Evolutionary conservation across 2,888 invertebrate species (phyloP).

Genomic region (Strigamia crassipes): DNA sequence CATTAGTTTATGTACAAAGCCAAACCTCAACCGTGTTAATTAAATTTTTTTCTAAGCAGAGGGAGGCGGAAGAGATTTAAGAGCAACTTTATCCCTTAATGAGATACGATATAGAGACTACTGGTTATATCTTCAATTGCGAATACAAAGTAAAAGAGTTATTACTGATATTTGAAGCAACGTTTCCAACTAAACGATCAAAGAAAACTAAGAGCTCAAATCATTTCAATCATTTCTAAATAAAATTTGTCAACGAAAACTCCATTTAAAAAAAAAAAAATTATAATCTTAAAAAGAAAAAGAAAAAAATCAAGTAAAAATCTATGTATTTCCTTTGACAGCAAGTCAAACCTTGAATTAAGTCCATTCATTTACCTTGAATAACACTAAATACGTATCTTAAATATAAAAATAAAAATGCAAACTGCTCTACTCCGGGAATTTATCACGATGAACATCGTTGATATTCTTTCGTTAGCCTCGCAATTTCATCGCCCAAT

Average conservation of each 20-base stretch:
- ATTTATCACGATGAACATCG: background rate
- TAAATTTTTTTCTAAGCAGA: background rate
- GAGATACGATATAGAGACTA: constrained; percentile 1
- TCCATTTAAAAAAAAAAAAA: too few species aligned
- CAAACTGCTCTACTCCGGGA: background rate
- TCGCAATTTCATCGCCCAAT: constrained; percentile 76
- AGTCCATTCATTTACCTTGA: background rate
- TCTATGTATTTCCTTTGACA: background rate
- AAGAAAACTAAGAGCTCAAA: too few species aligned
- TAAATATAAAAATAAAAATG: constrained; percentile 6
- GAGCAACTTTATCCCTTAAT: background rate
- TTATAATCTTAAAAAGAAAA: too few species aligned
- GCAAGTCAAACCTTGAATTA: too few species aligned
- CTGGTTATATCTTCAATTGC: background rate
- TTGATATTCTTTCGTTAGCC: constrained; percentile 53
- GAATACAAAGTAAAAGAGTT: background rate
- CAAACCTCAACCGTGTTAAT: background rate
- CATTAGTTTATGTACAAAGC: background rate
- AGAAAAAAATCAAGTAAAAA: background rate
- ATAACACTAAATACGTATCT: background rate
- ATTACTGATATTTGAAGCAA: too few species aligned
- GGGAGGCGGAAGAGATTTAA: background rate
- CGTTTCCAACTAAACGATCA: too few species aligned
- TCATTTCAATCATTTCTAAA: too few species aligned
- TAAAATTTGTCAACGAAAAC: too few species aligned